phyloP scores from a whole-genome alignment of 2,888 invertebrate species.

The Tenthredo distinguenda region DNA sequence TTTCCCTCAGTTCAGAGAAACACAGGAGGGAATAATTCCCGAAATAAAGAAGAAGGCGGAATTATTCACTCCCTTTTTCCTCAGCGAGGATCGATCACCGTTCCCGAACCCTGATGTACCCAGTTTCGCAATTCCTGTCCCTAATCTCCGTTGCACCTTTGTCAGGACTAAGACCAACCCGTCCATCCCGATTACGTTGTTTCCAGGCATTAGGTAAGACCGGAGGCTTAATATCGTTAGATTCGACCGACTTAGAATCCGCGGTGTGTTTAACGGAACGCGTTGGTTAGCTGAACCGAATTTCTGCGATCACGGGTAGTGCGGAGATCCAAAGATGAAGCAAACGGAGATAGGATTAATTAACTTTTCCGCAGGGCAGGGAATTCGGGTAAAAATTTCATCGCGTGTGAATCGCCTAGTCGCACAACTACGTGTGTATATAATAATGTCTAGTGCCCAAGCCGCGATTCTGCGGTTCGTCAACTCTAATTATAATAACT shows the following conservation, averaged over 20 bases:
- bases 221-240: neutral
- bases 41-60: neutral
- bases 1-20: neutral
- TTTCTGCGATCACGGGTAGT: neutral
- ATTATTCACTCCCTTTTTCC: neutral
- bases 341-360: neutral
- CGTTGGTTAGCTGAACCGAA: neutral
- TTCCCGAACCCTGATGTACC: neutral
- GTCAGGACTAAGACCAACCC: neutral
- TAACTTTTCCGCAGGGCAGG: neutral
- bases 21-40: neutral
- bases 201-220: neutral
- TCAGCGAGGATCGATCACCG: neutral
- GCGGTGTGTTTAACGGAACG: neutral
- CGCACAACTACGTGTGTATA: neutral
- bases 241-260: neutral
- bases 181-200: neutral
- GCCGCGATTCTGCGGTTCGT: slow-evolving; percentile 24
- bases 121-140: neutral
- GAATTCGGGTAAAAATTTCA: neutral
- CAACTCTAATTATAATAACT: slow-evolving; percentile 27
- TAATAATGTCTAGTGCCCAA: neutral
- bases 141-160: slow-evolving; percentile 22
- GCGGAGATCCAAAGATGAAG: neutral
- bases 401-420: neutral